Conservation (phyloP, 2,797 vertebrate genomes). For the Lepilemur ruficaudatus region DNA sequence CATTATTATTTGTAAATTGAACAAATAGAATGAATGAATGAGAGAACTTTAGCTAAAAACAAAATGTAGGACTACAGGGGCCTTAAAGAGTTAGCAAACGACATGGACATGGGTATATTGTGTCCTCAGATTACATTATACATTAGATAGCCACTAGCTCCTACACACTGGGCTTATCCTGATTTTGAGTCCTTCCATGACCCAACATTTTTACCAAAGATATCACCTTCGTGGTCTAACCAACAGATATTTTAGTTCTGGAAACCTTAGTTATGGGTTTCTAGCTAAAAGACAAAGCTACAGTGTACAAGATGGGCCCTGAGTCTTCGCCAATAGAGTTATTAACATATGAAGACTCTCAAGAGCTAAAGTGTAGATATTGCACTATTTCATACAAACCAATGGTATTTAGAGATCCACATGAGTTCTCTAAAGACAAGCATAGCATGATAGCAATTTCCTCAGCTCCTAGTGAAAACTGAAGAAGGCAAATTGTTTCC, state of each 20-base stretch:
- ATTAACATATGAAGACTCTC: constrained; percentile 35
- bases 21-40: background rate
- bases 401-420: constrained; percentile 14
- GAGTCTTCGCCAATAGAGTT: background rate
- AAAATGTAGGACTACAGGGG: background rate
- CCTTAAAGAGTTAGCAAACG: background rate
- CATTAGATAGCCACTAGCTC: background rate
- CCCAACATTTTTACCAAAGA: background rate
- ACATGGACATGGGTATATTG: background rate
- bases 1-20: constrained; percentile 32
- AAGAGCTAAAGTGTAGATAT: background rate
- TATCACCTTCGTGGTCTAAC: background rate
- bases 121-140: background rate
- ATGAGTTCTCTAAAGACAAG: constrained; percentile 43
- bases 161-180: background rate
- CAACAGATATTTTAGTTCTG: constrained; percentile 2
- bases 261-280: constrained; percentile 13
- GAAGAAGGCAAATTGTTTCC: constrained; percentile 57
- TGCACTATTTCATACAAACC: background rate
- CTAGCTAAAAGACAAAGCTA: background rate
- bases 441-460: constrained; percentile 44
- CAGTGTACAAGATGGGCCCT: background rate
- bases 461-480: constrained; percentile 27
- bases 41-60: constrained; percentile 28
- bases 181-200: constrained; percentile 27